Percentiles rank a stretch among this genome's conserved stretches.
Conservation (phyloP, 2,888 invertebrate genomes). For the Megaustenia siamemsis region DNA sequence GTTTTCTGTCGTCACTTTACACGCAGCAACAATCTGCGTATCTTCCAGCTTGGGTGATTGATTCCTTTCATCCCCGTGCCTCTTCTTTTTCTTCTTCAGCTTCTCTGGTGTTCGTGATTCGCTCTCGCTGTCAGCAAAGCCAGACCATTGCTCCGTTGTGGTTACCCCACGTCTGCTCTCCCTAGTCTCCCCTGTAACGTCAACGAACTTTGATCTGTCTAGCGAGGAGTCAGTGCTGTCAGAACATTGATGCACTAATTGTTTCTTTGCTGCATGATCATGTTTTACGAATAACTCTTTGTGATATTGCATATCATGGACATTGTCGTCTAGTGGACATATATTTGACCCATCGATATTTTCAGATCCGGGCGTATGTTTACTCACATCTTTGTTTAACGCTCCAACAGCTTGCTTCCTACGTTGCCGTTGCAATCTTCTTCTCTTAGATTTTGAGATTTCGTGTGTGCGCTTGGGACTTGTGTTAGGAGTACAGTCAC, state of each 20-base stretch:
- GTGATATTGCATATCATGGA: neutral
- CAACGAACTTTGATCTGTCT: neutral
- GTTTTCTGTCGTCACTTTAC: neutral
- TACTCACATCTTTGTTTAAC: neutral
- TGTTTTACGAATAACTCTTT: neutral
- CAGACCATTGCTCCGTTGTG: neutral
- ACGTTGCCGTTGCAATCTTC: slow-evolving; percentile 35
- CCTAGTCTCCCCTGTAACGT: neutral
- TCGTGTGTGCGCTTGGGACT: neutral
- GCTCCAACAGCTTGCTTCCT: slow-evolving; percentile 9
- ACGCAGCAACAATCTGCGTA: no score
- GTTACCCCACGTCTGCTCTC: neutral
- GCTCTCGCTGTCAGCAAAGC: slow-evolving; percentile 1
- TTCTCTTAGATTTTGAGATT: slow-evolving; percentile 43
- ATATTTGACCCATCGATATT: neutral
- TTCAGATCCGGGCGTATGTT: neutral
- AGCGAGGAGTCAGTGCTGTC: slow-evolving; percentile 15
- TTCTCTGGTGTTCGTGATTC: neutral
- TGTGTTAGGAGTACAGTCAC: neutral
- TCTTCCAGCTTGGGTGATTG: neutral
- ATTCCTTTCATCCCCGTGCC: neutral
- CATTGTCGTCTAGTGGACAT: neutral
- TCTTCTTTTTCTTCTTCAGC: slow-evolving; percentile 9
- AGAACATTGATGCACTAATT: slow-evolving; percentile 1
- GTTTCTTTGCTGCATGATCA: neutral